These are phyloP conservation scores for Dipodomys merriami DNA, from an alignment of 2,113 vertebrate species.

Conservation along the genomic window DNA sequence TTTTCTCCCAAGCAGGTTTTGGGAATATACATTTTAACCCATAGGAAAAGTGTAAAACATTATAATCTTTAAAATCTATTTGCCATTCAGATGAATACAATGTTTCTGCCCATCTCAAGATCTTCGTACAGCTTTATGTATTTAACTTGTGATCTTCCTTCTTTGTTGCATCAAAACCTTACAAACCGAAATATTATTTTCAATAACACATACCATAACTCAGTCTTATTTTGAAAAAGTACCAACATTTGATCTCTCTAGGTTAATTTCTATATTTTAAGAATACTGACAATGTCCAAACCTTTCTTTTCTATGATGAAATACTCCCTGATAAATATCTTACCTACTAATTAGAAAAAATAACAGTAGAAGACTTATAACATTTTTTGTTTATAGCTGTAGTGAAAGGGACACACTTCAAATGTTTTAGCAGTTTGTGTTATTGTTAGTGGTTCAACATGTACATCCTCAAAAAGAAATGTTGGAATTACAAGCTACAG, in stretches of 20 bases:
- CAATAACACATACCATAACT: neutral
- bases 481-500: neutral
- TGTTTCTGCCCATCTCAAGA: neutral
- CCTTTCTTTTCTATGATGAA: neutral
- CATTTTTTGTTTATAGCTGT: neutral
- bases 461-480: neutral
- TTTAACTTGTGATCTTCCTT: neutral
- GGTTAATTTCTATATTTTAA: neutral
- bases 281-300: neutral
- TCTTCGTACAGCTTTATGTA: neutral
- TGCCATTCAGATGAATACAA: constrained; percentile 27
- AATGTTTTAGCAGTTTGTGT: neutral
- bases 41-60: neutral
- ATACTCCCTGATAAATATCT: neutral
- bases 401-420: neutral
- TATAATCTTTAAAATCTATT: neutral
- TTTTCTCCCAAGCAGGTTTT: neutral
- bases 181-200: neutral
- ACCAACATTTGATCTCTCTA: neutral
- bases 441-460: neutral
- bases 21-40: neutral
- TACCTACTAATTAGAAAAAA: neutral
- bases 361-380: neutral
- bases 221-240: neutral
- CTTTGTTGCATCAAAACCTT: neutral